Percentiles rank a stretch among this genome's conserved stretches.
phyloP scores from a whole-genome alignment of 1,140 invertebrate species.

The Trichonephila inaurata region DNA sequence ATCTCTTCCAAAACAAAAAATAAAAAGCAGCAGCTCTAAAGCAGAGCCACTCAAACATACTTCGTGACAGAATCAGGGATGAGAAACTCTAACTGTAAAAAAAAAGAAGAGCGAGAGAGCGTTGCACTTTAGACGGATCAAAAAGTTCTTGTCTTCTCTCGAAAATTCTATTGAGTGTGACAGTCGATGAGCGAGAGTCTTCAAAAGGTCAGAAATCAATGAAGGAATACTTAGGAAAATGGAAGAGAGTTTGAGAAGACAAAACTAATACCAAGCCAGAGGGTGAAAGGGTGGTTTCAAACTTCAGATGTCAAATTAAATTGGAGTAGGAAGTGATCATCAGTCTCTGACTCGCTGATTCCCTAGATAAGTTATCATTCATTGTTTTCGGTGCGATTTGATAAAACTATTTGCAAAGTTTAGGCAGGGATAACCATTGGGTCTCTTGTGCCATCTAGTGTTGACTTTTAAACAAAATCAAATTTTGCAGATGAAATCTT shows the following conservation, averaged over 20 bases:
- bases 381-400: not conserved
- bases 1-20: not conserved
- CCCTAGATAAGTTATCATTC: not conserved
- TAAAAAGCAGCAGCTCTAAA: not conserved
- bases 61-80: not conserved
- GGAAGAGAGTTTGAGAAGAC: not conserved
- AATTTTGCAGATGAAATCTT: no score
- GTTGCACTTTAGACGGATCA: not conserved
- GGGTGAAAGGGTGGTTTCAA: not conserved
- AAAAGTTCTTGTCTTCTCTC: not conserved
- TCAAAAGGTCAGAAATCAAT: conserved; percentile 17
- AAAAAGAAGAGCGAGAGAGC: not conserved
- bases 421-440: no score
- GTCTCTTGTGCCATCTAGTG: no score
- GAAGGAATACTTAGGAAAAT: conserved; percentile 43
- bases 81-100: not conserved
- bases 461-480: no score
- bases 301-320: conserved; percentile 41
- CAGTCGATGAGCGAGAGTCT: not conserved
- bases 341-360: not conserved
- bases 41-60: not conserved
- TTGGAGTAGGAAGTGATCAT: conserved; percentile 17
- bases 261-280: conserved; percentile 27
- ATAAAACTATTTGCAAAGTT: not conserved
- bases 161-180: conserved; percentile 37